A percentile compares a stretch with the other conserved stretches of the same genome.
These are phyloP conservation scores for Oscheius sp. DNA, from an alignment of 1,140 invertebrate genomes.

Conservation along the genomic window DNA sequence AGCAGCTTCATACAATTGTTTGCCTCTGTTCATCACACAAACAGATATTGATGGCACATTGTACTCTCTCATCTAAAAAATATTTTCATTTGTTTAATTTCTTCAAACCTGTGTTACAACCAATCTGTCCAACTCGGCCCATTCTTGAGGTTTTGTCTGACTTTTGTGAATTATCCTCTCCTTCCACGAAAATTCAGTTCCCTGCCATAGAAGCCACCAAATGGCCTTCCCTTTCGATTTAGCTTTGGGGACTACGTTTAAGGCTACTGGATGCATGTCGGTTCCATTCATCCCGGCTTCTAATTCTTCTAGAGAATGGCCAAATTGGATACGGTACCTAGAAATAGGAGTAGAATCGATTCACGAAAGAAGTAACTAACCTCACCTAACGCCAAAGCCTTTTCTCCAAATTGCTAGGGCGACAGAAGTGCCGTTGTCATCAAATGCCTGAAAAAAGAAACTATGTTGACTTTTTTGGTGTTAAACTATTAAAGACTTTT, in stretches of 20 bases:
- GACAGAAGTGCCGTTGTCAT: not conserved
- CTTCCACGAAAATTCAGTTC: constrained; percentile 17
- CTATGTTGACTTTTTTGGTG: not conserved
- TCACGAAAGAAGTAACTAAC: not conserved
- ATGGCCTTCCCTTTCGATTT: not conserved
- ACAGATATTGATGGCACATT: constrained; percentile 24
- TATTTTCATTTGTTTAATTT: not conserved
- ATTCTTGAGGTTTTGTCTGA: constrained; percentile 11
- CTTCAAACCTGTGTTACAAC: constrained; percentile 7
- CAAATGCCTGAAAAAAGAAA: constrained; percentile 14
- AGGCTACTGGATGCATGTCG: not conserved
- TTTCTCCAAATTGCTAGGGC: constrained; percentile 27
- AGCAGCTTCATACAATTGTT: constrained; percentile 4
- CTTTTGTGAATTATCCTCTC: constrained; percentile 8
- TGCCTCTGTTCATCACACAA: not conserved
- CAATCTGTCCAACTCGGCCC: constrained; percentile 1
- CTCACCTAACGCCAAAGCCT: constrained; percentile 18
- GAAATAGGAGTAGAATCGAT: not conserved
- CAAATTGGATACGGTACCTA: not conserved
- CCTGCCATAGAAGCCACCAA: constrained; percentile 26
- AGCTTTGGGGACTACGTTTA: not conserved
- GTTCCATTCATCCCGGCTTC: not conserved
- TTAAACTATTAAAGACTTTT: too few relatives aligned
- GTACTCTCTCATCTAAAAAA: constrained; percentile 19
- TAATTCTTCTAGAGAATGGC: not conserved